These are phyloP conservation scores for Litocranius walleri DNA, from an alignment of 2,113 vertebrate species.

Conservation along the genomic window DNA sequence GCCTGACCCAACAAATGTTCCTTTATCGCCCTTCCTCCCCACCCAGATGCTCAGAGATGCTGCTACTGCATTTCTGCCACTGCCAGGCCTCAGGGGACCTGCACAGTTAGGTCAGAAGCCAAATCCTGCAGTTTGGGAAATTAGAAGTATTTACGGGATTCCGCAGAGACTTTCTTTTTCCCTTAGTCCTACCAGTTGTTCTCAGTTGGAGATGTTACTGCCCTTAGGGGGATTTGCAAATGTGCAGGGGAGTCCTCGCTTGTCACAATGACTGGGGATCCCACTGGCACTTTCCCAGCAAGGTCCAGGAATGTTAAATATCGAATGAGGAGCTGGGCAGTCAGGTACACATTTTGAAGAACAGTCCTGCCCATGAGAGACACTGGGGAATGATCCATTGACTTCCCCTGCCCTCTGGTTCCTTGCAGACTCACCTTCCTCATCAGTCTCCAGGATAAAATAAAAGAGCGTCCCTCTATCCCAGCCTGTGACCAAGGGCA, in stretches of 20 bases:
- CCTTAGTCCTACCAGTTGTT: neutral
- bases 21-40: neutral
- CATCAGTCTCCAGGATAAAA: neutral
- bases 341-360: neutral
- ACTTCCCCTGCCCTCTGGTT: neutral
- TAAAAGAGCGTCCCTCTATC: neutral
- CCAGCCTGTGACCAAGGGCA: neutral
- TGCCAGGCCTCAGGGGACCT: neutral
- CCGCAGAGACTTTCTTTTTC: neutral
- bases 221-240: neutral
- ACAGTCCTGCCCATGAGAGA: neutral
- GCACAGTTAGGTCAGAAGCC: slow-evolving; percentile 10
- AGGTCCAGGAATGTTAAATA: neutral
- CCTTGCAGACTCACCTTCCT: neutral
- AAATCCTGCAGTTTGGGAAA: neutral
- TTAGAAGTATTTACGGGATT: neutral
- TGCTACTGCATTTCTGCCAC: neutral
- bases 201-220: neutral
- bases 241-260: neutral
- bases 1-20: neutral
- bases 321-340: neutral
- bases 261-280: neutral
- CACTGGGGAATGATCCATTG: neutral
- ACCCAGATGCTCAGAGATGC: neutral
- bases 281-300: neutral